Percentiles rank a stretch among this genome's conserved stretches.
Conservation (phyloP, 2,888 invertebrate species). For the Cactoblastis cactorum region DNA sequence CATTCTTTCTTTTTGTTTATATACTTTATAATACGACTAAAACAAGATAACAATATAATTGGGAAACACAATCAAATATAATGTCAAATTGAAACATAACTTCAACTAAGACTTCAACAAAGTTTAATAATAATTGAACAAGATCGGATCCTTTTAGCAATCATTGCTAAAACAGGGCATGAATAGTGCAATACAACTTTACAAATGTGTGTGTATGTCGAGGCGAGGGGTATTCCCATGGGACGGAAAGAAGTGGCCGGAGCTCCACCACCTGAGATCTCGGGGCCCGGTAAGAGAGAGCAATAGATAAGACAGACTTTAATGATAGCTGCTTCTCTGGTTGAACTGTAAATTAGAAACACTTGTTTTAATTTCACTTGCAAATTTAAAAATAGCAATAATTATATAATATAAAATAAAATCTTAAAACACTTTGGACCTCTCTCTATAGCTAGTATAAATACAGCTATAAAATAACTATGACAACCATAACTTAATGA, state of each 20-base stretch:
- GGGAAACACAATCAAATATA: conserved; percentile 6
- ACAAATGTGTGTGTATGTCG: conserved; percentile 25
- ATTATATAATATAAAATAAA: no score
- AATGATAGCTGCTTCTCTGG: conserved; percentile 35
- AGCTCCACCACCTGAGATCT: conserved; percentile 70
- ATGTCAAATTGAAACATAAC: conserved; percentile 2
- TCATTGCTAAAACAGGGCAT: conserved; percentile 29
- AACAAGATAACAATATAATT: background rate
- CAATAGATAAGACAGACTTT: conserved; percentile 49
- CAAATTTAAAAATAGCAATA: no score
- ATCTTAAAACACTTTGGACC: no score
- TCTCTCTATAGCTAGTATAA: no score
- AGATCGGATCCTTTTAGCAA: conserved; percentile 32
- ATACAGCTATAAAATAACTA: no score
- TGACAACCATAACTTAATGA: no score
- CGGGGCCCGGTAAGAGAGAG: conserved; percentile 26
- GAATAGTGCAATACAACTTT: conserved; percentile 37
- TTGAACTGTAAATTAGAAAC: background rate
- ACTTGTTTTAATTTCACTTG: no score
- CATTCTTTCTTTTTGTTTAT: no score
- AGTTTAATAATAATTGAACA: conserved; percentile 35
- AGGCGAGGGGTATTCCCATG: conserved; percentile 56
- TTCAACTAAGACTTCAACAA: conserved; percentile 21
- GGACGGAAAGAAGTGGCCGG: conserved; percentile 72
- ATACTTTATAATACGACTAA: background rate